Base-by-base conservation (phyloP, 2,113 vertebrate species). In the Xenopus borealis region DNA sequence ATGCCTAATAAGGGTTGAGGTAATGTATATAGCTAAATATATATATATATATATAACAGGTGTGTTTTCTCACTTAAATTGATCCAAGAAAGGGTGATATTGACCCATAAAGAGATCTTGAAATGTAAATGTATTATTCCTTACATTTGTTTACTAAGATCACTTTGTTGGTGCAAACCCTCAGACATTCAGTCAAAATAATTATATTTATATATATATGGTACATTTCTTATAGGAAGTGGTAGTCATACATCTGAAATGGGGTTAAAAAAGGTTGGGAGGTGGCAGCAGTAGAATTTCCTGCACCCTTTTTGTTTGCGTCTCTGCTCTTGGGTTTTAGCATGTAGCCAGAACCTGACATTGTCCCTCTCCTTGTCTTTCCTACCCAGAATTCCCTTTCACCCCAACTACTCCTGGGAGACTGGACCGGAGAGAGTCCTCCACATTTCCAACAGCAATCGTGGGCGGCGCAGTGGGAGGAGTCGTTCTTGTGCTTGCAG, bases 371-470 rank as follows among this genome's bases (percentile, higher is more conserved):
- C 87, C 96, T 91, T 96, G 94, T 98, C 92, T 97, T 95, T 96
- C 95, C 95, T 94, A 92, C 93, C 95, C 95, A 99, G 97, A 99
- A 87, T 93, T 93, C 89, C 96, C 95, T 95, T 93, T 87, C 91
- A 89, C 90, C 88, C 90, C 87, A 40, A 63, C 87, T 91, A 77
- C 85, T 79, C 79, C 79, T 30, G 86, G 80, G 78, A 78, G 65
- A 12, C 87, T 82, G 85, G 89, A 86, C 84, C 84, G 83, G 11
- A 85, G 90, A 20, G 88, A 82, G 84, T 87, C 93, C 83, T 88
- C 79, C 79, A 78, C 85, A 86, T 86, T 89, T 84, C 87, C 89
- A 84, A 90, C 87, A 2, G 91, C 91, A 80, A 92, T 92, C 91
- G 95, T 99, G 80, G 95, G 93, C 88, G 92, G 92, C 46, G 91